These are phyloP conservation scores for Matsumurasca onukii DNA, from an alignment of 1,140 invertebrate genomes.

Conservation along the genomic window DNA sequence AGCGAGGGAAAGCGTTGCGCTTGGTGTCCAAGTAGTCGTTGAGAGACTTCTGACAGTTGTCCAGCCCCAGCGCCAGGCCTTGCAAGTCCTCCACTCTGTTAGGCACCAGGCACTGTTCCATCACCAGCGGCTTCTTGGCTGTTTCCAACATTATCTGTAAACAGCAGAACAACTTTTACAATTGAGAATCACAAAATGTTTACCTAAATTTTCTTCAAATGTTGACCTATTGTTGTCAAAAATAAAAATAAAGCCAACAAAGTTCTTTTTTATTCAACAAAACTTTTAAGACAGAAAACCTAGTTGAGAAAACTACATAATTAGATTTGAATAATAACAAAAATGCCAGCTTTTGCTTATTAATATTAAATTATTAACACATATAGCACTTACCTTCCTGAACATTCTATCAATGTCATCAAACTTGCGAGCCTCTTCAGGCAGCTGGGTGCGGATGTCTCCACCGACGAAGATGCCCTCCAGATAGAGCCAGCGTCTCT, in stretches of 20 bases:
- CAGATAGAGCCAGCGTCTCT: slow-evolving; percentile 87
- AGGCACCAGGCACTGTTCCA: slow-evolving; percentile 68
- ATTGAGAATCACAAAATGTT: too few relatives aligned
- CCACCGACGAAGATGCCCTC: slow-evolving; percentile 89
- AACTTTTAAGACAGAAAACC: too few relatives aligned
- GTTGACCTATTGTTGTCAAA: too few relatives aligned
- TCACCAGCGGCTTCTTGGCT: slow-evolving; percentile 71
- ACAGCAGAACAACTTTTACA: slow-evolving; percentile 31
- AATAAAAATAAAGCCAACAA: too few relatives aligned
- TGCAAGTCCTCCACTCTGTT: slow-evolving; percentile 72
- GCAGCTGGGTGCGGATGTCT: slow-evolving; percentile 80
- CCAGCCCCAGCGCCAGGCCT: slow-evolving; percentile 68
- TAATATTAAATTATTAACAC: too few relatives aligned
- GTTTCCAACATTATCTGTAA: slow-evolving; percentile 79
- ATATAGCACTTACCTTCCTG: slow-evolving; percentile 63
- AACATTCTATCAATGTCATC: slow-evolving; percentile 82
- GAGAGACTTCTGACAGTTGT: slow-evolving; percentile 88
- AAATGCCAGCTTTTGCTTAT: too few relatives aligned
- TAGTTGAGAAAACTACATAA: too few relatives aligned
- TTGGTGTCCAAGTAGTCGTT: slow-evolving; percentile 88
- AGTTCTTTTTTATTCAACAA: too few relatives aligned
- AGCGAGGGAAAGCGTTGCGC: slow-evolving; percentile 81
- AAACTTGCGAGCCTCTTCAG: slow-evolving; percentile 86
- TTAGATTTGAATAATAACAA: too few relatives aligned
- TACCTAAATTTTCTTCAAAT: too few relatives aligned